Conservation (phyloP, 2,797 vertebrate genomes). For the Crossoptilon crossoptilon region DNA sequence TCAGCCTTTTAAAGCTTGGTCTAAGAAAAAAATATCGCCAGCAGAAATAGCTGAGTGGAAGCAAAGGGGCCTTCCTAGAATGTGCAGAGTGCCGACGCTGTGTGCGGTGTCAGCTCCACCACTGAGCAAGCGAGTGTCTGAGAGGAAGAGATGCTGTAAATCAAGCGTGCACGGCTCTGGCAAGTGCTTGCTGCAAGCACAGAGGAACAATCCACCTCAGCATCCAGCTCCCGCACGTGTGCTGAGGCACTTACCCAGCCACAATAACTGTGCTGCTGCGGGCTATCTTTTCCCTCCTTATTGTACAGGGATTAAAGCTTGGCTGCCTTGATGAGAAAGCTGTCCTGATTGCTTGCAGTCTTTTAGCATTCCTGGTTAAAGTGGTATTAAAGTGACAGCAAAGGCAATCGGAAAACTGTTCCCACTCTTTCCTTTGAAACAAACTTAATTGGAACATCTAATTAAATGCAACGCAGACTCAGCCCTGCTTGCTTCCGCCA, state of each 20-base stretch:
- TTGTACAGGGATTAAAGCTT: slow-evolving; percentile 30
- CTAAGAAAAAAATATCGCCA: neutral
- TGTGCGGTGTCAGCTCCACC: neutral
- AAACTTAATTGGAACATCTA: neutral
- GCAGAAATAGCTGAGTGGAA: neutral
- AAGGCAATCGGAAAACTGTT: neutral
- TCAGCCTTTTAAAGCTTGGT: neutral
- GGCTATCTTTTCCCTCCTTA: slow-evolving; percentile 1
- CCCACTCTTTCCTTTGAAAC: neutral
- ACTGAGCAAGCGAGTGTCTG: rapidly evolving
- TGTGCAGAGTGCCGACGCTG: rapidly evolving
- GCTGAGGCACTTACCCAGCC: neutral
- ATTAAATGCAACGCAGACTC: neutral
- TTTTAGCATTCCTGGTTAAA: neutral
- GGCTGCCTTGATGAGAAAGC: slow-evolving; percentile 20
- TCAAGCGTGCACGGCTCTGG: neutral
- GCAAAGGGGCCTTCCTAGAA: neutral
- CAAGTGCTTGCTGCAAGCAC: neutral
- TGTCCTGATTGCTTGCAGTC: neutral
- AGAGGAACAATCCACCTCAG: neutral
- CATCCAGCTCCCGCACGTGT: neutral
- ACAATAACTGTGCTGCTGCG: slow-evolving; percentile 17
- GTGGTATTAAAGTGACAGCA: slow-evolving; percentile 2
- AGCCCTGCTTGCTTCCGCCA: neutral
- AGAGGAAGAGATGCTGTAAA: neutral